Evolutionary conservation across 2,113 vertebrate species (phyloP).

Genomic region (Manacus vitellinus): DNA sequence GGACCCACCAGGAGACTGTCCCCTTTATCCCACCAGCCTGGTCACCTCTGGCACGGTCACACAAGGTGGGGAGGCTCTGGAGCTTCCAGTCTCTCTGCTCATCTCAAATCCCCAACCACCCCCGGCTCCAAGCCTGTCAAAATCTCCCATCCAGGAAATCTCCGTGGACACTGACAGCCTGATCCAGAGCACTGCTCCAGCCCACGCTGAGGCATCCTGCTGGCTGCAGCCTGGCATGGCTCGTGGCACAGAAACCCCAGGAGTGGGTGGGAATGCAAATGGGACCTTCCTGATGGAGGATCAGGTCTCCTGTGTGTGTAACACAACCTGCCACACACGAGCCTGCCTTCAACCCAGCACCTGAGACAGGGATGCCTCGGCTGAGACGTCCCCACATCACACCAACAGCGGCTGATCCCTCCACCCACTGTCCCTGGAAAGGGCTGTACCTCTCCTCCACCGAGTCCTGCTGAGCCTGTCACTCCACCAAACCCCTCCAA

Average conservation of each 20-base stretch:
- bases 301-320: not conserved
- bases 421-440: not conserved
- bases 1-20: rapidly evolving
- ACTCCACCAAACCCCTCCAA: not conserved
- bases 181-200: not conserved
- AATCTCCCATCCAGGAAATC: not conserved
- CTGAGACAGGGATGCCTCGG: rapidly evolving
- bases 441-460: not conserved
- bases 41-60: not conserved
- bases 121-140: not conserved
- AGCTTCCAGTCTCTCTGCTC: not conserved
- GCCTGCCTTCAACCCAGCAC: not conserved
- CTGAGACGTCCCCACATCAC: rapidly evolving
- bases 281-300: not conserved
- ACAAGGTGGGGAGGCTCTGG: not conserved
- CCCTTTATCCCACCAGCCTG: not conserved
- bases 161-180: not conserved
- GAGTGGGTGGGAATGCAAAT: not conserved
- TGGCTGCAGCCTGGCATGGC: not conserved
- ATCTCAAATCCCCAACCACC: not conserved
- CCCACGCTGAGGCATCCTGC: rapidly evolving
- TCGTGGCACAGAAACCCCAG: not conserved
- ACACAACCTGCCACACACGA: not conserved
- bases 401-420: not conserved
- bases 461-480: not conserved